A percentile compares a stretch with the other conserved stretches of the same genome.
Evolutionary conservation across 2,888 invertebrate species (phyloP).

Genomic region (Dicycla oo): DNA sequence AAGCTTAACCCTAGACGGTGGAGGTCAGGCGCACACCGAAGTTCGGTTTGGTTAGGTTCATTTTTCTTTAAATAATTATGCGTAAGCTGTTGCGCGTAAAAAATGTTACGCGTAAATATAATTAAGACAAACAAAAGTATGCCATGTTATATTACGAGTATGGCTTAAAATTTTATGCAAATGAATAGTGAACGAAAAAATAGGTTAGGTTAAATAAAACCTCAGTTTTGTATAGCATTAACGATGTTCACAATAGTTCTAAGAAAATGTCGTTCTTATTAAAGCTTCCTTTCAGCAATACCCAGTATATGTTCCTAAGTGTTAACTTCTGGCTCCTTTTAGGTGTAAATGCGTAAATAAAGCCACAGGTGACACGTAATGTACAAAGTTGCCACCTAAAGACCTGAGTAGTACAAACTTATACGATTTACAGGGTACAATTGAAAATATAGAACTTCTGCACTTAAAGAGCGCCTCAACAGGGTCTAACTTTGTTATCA

Average conservation of each 20-base stretch:
- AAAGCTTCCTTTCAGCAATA: conserved; percentile 1
- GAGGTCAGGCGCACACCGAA: no score
- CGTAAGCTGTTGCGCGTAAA: no score
- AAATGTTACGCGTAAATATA: no score
- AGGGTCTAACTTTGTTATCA: conserved; percentile 35
- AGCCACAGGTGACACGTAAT: conserved; percentile 60
- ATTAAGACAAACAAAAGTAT: no score
- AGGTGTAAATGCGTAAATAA: conserved; percentile 52
- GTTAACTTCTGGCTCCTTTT: conserved; percentile 16
- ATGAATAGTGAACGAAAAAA: no score
- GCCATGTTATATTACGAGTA: no score
- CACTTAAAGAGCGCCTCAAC: conserved; percentile 40
- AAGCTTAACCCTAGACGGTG: no score
- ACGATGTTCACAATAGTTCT: not conserved
- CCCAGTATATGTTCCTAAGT: conserved; percentile 10
- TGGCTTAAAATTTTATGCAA: no score
- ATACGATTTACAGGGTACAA: conserved; percentile 57
- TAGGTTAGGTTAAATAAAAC: not conserved
- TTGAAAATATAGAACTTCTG: conserved; percentile 58
- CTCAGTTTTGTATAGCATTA: not conserved
- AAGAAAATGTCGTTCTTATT: not conserved
- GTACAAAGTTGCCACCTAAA: conserved; percentile 53
- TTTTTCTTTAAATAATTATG: no score
- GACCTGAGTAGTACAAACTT: conserved; percentile 49
- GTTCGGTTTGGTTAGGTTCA: no score